phyloP scores from a whole-genome alignment of 2,888 invertebrate species.

The Parascotia fuliginaria region DNA sequence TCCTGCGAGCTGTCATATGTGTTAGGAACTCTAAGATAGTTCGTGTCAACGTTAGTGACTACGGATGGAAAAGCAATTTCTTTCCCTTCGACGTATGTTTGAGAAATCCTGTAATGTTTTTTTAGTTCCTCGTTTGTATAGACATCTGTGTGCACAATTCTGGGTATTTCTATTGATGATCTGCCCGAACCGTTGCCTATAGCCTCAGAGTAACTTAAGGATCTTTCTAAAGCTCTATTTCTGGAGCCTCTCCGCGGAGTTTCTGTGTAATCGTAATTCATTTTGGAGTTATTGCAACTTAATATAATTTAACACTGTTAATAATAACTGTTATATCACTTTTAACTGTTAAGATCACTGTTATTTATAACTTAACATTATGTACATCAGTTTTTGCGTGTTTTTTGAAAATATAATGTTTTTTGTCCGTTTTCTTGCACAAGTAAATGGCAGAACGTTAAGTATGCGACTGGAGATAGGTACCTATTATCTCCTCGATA shows the following conservation, averaged over 20 bases:
- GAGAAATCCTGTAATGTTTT: constrained; percentile 76
- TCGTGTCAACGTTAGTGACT: constrained; percentile 51
- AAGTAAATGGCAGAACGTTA: constrained; percentile 5
- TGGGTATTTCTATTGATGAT: constrained; percentile 76
- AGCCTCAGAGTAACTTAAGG: constrained; percentile 77
- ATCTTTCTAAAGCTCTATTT: constrained; percentile 68
- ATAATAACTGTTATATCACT: too few relatives aligned
- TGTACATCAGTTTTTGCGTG: background rate
- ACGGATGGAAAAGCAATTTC: constrained; percentile 68
- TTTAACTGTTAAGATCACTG: background rate
- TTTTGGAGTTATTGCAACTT: constrained; percentile 6
- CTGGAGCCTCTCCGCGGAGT: constrained; percentile 64
- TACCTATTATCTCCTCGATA: constrained; percentile 60
- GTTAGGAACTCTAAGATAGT: constrained; percentile 28
- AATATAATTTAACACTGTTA: too few relatives aligned
- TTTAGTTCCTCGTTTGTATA: constrained; percentile 77
- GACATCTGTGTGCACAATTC: constrained; percentile 70
- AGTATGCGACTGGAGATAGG: constrained; percentile 21
- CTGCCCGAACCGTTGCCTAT: constrained; percentile 69
- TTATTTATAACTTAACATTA: background rate
- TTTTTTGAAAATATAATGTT: background rate
- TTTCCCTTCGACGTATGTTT: constrained; percentile 78
- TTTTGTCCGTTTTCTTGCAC: constrained; percentile 4
- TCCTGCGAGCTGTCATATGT: constrained; percentile 51
- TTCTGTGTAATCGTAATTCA: constrained; percentile 50